Evolutionary conservation across 2,797 vertebrate species (phyloP), one percentile per base, ranked within the genome.

Genomic region (Argyrosomus regius): DNA sequence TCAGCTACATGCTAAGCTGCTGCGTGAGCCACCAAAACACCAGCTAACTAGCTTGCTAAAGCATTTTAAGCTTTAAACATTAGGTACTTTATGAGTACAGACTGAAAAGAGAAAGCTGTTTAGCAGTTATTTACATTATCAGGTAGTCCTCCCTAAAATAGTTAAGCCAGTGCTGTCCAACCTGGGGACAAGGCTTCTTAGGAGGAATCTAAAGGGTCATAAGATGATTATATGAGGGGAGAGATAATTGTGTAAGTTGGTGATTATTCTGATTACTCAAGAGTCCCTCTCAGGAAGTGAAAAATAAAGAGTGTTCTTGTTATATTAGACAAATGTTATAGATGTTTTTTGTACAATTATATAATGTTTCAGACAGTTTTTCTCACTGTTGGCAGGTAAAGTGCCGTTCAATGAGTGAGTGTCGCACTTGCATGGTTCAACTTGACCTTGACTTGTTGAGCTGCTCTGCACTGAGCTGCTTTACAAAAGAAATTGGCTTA

Each of bases 401-500:
- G 49, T 46, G 24, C 3, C 16, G 0, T 53, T 50, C 31, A 59
- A 3, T 39, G 52, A 62, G 54, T 61, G 68, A 53, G 20, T 12
- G 20, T 68, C 4, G 22, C 46, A 39, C 12, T 62, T 57, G 35
- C 41, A 22, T 1, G 50, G 53, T 64, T 59, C 75, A 71, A 72
- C 69, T 67, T 86, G 82, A 90, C 88, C 84, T 81, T 60, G 62
- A 78, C 77, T 84, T 58, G 41, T 77, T 78, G 68, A 83, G 75
- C 81, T 39, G 68, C 46, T 76, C 49, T 31, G 22, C 49, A 6
- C 70, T 85, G 75, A 91, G 84, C 91, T 82, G 80, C 89, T 91
- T 87, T 77, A 75, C 53, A 71, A 69, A 81, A 78, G 56, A 86
- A 88, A 90, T 82, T 88, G 86, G 88, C 80, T 91, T 92, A 90